A percentile compares a stretch with the other conserved stretches of the same genome.
Evolutionary conservation across 2,113 vertebrate species (phyloP).

Genomic region (Tautogolabrus adspersus): DNA sequence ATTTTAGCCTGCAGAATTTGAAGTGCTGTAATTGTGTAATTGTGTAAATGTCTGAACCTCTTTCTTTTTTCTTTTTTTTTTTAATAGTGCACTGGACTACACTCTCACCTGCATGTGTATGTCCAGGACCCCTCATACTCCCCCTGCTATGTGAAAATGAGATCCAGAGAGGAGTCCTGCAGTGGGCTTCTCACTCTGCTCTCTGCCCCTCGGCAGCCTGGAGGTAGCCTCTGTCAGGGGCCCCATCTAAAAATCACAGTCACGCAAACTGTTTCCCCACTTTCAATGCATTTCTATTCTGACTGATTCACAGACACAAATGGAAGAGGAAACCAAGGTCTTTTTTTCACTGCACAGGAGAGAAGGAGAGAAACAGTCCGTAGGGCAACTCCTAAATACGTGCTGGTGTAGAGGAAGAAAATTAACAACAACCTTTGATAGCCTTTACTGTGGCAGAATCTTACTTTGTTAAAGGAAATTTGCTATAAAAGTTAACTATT

Average conservation of each 20-base stretch:
- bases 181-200: slow-evolving; percentile 69
- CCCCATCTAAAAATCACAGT: slow-evolving; percentile 72
- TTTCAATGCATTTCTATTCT: slow-evolving; percentile 46
- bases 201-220: slow-evolving; percentile 68
- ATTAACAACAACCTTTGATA: slow-evolving; percentile 74
- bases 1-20: neutral
- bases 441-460: slow-evolving; percentile 59
- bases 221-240: slow-evolving; percentile 68
- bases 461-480: slow-evolving; percentile 63
- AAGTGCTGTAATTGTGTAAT: neutral
- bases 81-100: slow-evolving; percentile 24
- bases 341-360: slow-evolving; percentile 31
- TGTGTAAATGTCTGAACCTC: neutral
- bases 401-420: slow-evolving; percentile 50
- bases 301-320: slow-evolving; percentile 40
- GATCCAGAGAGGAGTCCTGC: slow-evolving; percentile 74
- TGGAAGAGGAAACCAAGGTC: slow-evolving; percentile 3
- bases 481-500: slow-evolving; percentile 60
- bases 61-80: neutral
- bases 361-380: slow-evolving; percentile 52
- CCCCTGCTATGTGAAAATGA: slow-evolving; percentile 81
- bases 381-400: slow-evolving; percentile 55
- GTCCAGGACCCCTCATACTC: slow-evolving; percentile 47
- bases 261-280: slow-evolving; percentile 47
- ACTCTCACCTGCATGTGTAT: slow-evolving; percentile 54